phyloP scores from a whole-genome alignment of 1,140 invertebrate species.

The Heterodera schachtii region DNA sequence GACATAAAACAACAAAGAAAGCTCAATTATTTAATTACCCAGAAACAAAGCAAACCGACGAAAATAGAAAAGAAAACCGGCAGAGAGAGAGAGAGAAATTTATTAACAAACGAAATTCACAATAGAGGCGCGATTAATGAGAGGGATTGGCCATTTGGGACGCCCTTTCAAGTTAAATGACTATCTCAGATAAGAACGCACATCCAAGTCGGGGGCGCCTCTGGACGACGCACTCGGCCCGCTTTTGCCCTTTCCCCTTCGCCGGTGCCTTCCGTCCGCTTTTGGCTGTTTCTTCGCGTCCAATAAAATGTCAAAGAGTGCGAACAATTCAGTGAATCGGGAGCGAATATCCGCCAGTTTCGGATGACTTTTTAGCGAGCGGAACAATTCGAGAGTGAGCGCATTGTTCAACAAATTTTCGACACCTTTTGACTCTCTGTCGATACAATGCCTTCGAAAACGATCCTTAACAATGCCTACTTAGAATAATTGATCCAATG shows the following conservation, averaged over 20 bases:
- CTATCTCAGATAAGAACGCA: constrained; percentile 18
- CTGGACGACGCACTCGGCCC: background rate
- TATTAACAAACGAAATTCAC: background rate
- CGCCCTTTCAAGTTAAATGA: background rate
- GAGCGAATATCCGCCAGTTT: constrained; percentile 4
- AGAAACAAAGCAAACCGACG: too few relatives aligned
- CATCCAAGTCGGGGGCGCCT: constrained; percentile 13
- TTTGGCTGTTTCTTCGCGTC: constrained; percentile 16
- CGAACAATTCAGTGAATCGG: constrained; percentile 17
- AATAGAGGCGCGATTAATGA: background rate
- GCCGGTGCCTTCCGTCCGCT: background rate
- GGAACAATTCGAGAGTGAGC: constrained; percentile 12
- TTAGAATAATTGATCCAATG: background rate
- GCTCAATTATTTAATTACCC: too few relatives aligned
- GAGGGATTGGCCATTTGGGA: background rate
- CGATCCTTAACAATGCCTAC: constrained; percentile 15
- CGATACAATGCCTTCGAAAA: constrained; percentile 24
- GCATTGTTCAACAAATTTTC: constrained; percentile 23
- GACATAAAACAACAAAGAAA: too few relatives aligned
- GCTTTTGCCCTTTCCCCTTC: constrained; percentile 10
- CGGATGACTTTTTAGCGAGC: background rate
- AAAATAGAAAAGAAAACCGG: too few relatives aligned
- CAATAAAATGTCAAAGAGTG: constrained; percentile 23
- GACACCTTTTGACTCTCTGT: constrained; percentile 11
- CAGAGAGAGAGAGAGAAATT: too few relatives aligned